Conservation (phyloP, 2,797 vertebrate genomes). For the Pachyuromys duprasi region DNA sequence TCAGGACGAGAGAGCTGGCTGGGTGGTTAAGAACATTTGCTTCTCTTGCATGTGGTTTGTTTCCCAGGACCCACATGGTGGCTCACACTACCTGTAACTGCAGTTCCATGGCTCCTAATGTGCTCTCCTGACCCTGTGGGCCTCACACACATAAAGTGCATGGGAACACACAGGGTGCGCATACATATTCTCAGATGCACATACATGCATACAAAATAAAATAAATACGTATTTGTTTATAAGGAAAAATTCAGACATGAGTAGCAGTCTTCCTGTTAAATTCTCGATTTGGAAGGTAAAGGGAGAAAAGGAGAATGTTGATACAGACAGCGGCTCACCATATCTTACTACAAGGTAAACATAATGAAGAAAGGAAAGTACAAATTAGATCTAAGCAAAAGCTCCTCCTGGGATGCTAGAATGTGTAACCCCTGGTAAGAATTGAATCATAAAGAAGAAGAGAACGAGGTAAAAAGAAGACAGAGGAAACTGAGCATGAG, state of each 20-base stretch:
- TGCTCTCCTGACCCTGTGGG: background rate
- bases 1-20: background rate
- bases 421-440: background rate
- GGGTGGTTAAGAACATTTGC: background rate
- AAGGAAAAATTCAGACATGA: background rate
- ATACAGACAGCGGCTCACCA: background rate
- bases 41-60: background rate
- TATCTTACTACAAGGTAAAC: background rate
- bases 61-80: background rate
- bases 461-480: background rate
- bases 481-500: background rate
- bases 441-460: background rate
- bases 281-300: background rate
- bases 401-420: background rate
- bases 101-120: background rate
- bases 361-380: background rate
- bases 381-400: background rate
- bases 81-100: no score
- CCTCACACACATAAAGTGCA: background rate
- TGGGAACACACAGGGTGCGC: background rate
- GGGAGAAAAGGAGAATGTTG: background rate
- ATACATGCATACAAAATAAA: background rate
- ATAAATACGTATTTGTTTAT: background rate
- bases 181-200: background rate
- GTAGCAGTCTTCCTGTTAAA: background rate